Base-by-base conservation (phyloP, 1,140 invertebrate species). In the Lethrus apterus region DNA sequence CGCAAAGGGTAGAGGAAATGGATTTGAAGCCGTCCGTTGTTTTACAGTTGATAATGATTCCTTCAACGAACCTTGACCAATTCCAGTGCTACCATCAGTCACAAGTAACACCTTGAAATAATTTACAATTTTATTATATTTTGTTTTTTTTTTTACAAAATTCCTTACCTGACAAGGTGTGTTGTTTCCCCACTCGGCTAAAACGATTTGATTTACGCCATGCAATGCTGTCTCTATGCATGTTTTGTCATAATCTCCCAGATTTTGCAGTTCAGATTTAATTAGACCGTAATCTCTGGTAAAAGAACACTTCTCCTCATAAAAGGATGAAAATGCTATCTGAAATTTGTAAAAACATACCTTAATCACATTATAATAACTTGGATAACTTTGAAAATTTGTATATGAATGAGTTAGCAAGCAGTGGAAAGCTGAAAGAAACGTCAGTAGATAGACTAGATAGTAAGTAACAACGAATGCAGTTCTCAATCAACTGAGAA, bases 231-330 rank as follows among this genome's bases (percentile, higher is more conserved):
- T 76, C 61, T 90, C 81, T 48, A 92, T 78, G 59, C 80, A 85
- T 3, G 89, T 90, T 66, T 86, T 88, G 54, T 92, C 89, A 66
- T 80, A 84, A 60, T 86, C 82, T 55, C 89, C 84, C 5, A 90
- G 69, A 44, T 75, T 76, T 50, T 77, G 74, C 7, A 93, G 60
- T 59, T 86, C 83, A 14, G 69, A 65, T 61, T 83, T 81, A 43
- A 94, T 83, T 4, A 65, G 66, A 45, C 87, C 85, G 70, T 86
- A 89, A 58, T 94, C 89, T 57, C 90, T 70, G 0, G 89, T 93
- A 59, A 93, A 93, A 14, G 82, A 75, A 24, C 81, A 81, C 24
- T 84, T 65, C 35, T 89, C 77, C 76, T 67, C 62, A 47, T 62
- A 67, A n/a, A 61, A 51, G 3, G 63, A 67, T 8, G 65, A 67